Percentiles rank a stretch among this genome's conserved stretches.
These are phyloP conservation scores for Diorhabda elongata DNA, from an alignment of 1,140 invertebrate species.

Conservation along the genomic window DNA sequence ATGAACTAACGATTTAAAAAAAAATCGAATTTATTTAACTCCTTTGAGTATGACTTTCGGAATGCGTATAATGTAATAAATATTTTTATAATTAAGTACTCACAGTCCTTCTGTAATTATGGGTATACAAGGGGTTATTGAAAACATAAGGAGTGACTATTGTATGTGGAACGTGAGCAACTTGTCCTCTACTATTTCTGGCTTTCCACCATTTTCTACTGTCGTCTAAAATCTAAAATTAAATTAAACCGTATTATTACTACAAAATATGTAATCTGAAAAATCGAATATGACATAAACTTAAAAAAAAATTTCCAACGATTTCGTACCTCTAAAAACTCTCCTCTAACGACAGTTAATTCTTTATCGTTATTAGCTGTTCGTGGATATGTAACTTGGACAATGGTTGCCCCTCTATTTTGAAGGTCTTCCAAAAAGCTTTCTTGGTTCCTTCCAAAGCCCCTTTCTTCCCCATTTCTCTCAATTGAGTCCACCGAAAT, in stretches of 20 bases:
- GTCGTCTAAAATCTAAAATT: constrained; percentile 16
- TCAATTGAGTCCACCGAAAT: constrained; percentile 76
- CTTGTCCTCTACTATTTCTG: constrained; percentile 14
- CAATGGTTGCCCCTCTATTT: constrained; percentile 72
- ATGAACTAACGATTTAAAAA: too few species aligned
- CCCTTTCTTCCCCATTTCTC: constrained; percentile 50
- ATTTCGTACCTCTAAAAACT: constrained; percentile 80
- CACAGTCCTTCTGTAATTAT: constrained; percentile 2
- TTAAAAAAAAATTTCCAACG: too few species aligned
- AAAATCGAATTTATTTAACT: too few species aligned
- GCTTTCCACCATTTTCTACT: constrained; percentile 18
- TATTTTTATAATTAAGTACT: constrained; percentile 1
- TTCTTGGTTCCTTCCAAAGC: constrained; percentile 51
- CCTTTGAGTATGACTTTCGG: too few species aligned
- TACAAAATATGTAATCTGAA: too few species aligned
- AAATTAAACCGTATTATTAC: background rate
- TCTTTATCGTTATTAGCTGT: constrained; percentile 99
- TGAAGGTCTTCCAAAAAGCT: constrained; percentile 75
- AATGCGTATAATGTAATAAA: too few species aligned
- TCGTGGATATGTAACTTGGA: constrained; percentile 90
- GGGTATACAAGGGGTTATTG: constrained; percentile 14
- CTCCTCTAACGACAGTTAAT: constrained; percentile 89
- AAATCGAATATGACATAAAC: too few species aligned
- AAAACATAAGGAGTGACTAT: constrained; percentile 17
- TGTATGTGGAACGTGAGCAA: constrained; percentile 9